phyloP scores from a whole-genome alignment of 2,113 vertebrate species.

The Heptranchias perlo region DNA sequence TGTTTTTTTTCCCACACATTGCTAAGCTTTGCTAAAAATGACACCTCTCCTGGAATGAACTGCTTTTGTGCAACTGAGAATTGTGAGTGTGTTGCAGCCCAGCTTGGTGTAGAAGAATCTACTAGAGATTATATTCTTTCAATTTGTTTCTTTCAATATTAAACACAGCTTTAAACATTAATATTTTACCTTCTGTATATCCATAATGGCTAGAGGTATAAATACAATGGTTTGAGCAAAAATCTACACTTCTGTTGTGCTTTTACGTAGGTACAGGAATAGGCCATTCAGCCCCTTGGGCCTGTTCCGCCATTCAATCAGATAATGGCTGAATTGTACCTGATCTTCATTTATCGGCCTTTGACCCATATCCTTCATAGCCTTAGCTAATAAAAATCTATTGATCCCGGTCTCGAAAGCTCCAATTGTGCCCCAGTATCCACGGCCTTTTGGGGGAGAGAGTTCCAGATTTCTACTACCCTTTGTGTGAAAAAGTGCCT shows the following conservation, averaged over 20 bases:
- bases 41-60: neutral
- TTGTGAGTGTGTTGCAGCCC: neutral
- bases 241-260: neutral
- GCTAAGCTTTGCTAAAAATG: neutral
- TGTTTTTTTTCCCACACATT: neutral
- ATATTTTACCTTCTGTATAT: neutral
- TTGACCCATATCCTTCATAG: neutral
- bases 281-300: neutral
- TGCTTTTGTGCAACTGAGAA: neutral
- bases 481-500: neutral
- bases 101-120: neutral
- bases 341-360: neutral
- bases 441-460: neutral
- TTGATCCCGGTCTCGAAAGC: neutral
- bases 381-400: neutral
- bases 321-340: neutral
- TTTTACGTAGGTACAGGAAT: neutral
- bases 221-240: neutral
- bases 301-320: neutral
- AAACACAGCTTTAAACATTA: neutral
- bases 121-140: neutral
- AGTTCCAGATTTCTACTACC: neutral
- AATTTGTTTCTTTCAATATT: neutral
- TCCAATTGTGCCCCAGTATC: neutral
- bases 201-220: neutral